Conservation (phyloP, 2,797 vertebrate genomes). For the Salarias fasciatus region DNA sequence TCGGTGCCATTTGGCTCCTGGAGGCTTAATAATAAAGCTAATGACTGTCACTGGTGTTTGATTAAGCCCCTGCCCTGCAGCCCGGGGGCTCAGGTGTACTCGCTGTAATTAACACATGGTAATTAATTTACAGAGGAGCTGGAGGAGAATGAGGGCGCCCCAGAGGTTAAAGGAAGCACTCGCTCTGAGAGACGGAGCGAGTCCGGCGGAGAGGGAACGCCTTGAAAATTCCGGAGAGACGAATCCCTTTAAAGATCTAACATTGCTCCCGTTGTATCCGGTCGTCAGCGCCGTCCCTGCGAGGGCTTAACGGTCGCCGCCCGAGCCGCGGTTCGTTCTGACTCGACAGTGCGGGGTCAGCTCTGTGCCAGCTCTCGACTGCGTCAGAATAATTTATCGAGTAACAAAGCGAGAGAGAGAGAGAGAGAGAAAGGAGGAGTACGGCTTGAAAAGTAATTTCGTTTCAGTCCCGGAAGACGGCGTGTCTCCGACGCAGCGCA, state of each 20-base stretch:
- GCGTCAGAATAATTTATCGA: no score
- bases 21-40: slow-evolving; percentile 70
- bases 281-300: not conserved
- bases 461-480: not conserved
- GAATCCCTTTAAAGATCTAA: slow-evolving; percentile 22
- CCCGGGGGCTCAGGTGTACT: slow-evolving; percentile 74
- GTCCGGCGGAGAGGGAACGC: slow-evolving; percentile 1
- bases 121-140: slow-evolving; percentile 76
- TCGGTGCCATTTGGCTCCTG: slow-evolving; percentile 52
- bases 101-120: slow-evolving; percentile 78
- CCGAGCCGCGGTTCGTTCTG: slow-evolving; percentile 2
- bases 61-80: slow-evolving; percentile 68
- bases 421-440: not conserved
- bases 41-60: slow-evolving; percentile 78
- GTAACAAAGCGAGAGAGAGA: no score
- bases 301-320: not conserved
- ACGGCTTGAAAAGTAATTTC: slow-evolving; percentile 17
- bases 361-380: not conserved
- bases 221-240: slow-evolving; percentile 15
- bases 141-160: slow-evolving; percentile 52
- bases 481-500: slow-evolving; percentile 4
- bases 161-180: slow-evolving; percentile 57
- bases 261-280: not conserved
- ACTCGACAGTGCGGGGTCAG: not conserved
- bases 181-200: slow-evolving; percentile 37